These are phyloP conservation scores for Adelosebastes latens DNA, from an alignment of 2,797 vertebrate genomes.

Conservation along the genomic window DNA sequence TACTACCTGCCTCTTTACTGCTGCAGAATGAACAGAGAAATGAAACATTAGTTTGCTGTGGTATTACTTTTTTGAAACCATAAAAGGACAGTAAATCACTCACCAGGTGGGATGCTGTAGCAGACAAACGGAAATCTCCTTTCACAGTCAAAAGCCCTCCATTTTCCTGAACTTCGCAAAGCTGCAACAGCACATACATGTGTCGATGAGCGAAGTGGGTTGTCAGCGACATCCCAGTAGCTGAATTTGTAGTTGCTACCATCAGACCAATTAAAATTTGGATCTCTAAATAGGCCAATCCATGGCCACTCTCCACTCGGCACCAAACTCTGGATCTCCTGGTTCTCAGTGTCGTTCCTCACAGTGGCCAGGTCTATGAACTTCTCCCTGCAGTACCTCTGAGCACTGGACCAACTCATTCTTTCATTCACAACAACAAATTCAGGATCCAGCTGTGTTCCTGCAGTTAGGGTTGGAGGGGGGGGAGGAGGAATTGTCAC, in stretches of 20 bases:
- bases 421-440: neutral
- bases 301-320: accelerated
- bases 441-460: neutral
- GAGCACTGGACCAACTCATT: conserved; percentile 3
- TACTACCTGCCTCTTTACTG: neutral
- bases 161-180: neutral
- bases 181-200: neutral
- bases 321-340: neutral
- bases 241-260: neutral
- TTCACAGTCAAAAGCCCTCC: neutral
- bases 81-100: neutral
- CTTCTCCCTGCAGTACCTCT: conserved; percentile 10
- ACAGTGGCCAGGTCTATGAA: conserved; percentile 11
- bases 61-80: neutral
- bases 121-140: neutral
- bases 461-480: neutral
- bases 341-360: neutral
- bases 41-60: neutral
- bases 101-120: neutral
- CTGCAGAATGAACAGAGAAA: neutral
- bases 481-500: too few species aligned
- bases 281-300: conserved; percentile 26
- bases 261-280: conserved; percentile 17
- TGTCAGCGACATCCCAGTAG: accelerated
- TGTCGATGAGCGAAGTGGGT: accelerated